phyloP scores from a whole-genome alignment of 1,140 invertebrate species.

The Pseudachorutes palmiensis region DNA sequence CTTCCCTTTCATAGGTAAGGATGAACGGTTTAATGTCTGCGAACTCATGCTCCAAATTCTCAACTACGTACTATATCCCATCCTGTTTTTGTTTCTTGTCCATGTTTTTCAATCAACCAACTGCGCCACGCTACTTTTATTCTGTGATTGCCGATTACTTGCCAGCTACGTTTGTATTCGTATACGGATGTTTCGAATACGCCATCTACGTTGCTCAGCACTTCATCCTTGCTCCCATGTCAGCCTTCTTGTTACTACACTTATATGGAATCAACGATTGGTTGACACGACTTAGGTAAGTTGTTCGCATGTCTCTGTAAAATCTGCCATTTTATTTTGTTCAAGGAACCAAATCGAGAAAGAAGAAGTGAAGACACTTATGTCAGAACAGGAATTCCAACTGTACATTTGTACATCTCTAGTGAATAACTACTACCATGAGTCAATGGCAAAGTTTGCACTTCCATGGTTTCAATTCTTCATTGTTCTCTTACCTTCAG shows the following conservation, averaged over 20 bases:
- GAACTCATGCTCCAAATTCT: background rate
- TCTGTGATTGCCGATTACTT: background rate
- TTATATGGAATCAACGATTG: background rate
- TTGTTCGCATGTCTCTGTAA: background rate
- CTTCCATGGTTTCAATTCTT: background rate
- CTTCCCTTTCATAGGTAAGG: background rate
- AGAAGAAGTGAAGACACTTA: too few species aligned
- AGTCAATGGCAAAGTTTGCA: background rate
- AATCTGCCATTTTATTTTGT: background rate
- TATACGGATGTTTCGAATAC: background rate
- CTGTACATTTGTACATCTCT: background rate
- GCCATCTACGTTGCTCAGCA: background rate
- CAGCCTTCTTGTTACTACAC: background rate
- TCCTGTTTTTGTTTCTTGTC: background rate
- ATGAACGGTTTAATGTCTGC: background rate
- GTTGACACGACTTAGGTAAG: background rate
- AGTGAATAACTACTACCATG: background rate
- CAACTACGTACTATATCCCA: background rate
- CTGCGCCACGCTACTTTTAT: background rate
- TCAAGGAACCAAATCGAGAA: too few species aligned
- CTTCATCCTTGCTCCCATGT: background rate
- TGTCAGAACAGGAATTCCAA: background rate
- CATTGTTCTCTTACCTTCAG: background rate
- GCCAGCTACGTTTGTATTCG: background rate
- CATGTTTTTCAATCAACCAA: background rate